phyloP scores from a whole-genome alignment of 2,113 vertebrate species.

The Ardeotis arabs region DNA sequence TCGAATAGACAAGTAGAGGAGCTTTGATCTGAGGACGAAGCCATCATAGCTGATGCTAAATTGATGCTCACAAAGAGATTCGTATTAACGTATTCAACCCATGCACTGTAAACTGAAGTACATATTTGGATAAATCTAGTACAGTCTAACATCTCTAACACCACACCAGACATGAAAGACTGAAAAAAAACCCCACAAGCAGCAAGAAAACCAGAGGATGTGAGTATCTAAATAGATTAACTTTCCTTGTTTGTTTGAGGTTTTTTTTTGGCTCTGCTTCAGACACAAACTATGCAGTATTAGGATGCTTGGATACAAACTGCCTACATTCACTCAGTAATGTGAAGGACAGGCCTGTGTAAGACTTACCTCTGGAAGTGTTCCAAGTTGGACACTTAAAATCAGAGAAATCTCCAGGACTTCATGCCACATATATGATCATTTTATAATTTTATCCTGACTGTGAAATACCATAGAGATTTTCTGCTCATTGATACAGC shows the following conservation, averaged over 20 bases:
- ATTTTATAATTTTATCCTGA: background rate
- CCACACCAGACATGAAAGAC: background rate
- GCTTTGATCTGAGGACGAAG: background rate
- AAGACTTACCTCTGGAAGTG: background rate
- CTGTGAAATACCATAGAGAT: background rate
- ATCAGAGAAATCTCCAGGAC: background rate
- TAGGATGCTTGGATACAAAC: background rate
- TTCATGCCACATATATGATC: background rate
- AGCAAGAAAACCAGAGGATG: background rate
- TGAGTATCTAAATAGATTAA: background rate
- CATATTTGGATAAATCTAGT: background rate
- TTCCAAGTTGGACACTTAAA: background rate
- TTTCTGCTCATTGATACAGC: background rate
- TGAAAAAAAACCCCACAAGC: background rate
- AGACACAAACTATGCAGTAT: background rate
- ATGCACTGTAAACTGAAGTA: background rate
- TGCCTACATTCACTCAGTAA: background rate
- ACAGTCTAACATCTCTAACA: background rate
- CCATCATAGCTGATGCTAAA: background rate
- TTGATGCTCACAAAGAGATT: background rate
- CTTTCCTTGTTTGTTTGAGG: background rate
- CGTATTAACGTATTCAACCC: background rate
- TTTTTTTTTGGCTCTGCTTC: background rate
- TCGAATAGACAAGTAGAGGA: background rate
- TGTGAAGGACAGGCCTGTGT: background rate